phyloP scores from a whole-genome alignment of 2,113 vertebrate genomes.

The Ramphastos sulfuratus region DNA sequence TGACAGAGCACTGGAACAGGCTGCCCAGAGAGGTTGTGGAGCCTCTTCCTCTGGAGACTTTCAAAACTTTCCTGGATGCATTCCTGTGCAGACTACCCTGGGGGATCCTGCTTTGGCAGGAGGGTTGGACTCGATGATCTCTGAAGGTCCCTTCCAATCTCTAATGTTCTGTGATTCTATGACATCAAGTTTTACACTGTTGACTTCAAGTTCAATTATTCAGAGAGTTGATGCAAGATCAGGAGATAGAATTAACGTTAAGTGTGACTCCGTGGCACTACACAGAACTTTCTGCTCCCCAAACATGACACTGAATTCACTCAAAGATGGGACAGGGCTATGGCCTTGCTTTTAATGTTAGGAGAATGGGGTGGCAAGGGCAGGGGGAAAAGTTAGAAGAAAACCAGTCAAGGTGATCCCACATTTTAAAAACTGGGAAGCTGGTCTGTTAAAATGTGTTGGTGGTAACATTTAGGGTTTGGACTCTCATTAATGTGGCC shows the following conservation, averaged over 20 bases:
- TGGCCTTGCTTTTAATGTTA: conserved; percentile 10
- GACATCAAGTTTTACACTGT: background rate
- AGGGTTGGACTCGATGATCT: too few relatives aligned
- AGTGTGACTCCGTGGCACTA: background rate
- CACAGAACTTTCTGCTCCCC: background rate
- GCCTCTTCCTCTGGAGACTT: too few relatives aligned
- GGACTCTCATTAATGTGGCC: conserved; percentile 59
- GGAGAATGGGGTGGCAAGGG: background rate
- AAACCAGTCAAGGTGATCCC: conserved; percentile 38
- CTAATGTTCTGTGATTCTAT: too few relatives aligned
- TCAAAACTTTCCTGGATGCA: too few relatives aligned
- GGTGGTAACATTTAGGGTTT: conserved; percentile 63
- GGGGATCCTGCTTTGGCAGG: too few relatives aligned
- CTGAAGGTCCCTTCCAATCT: too few relatives aligned
- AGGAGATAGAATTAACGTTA: background rate
- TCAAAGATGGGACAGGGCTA: background rate
- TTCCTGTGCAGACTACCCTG: too few relatives aligned
- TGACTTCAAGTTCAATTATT: background rate
- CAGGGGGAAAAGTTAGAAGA: background rate
- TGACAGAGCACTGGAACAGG: too few relatives aligned
- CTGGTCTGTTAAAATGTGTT: conserved; percentile 47
- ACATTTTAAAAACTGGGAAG: conserved; percentile 49
- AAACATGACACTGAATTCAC: background rate
- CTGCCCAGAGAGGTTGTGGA: too few relatives aligned
- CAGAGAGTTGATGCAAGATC: background rate